These are phyloP conservation scores for Augochlora pura DNA, from an alignment of 1,140 invertebrate species.

Conservation along the genomic window DNA sequence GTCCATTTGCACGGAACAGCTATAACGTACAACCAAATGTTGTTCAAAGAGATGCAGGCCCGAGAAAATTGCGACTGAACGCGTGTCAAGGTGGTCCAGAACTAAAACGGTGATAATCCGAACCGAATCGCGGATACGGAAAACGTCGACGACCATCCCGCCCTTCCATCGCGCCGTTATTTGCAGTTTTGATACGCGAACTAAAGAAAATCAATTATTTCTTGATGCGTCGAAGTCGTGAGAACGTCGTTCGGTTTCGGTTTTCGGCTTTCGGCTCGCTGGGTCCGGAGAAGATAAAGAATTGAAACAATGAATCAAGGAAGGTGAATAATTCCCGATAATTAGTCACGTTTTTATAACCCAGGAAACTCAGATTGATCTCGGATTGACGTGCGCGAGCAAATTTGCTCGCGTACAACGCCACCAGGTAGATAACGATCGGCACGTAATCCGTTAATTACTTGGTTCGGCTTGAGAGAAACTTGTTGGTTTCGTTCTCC, in stretches of 20 bases:
- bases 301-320: not conserved
- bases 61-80: conserved; percentile 25
- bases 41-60: not conserved
- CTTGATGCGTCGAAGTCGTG: not conserved
- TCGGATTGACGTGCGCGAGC: conserved; percentile 1
- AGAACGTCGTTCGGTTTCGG: not conserved
- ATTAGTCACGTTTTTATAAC: conserved; percentile 17
- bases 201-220: not conserved
- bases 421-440: conserved; percentile 13
- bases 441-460: not conserved
- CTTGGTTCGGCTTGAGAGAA: not conserved
- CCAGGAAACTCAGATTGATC: conserved; percentile 18
- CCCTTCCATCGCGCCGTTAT: not conserved
- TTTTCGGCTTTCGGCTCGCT: too few species aligned
- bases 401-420: conserved; percentile 1
- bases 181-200: not conserved
- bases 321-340: not conserved
- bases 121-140: conserved; percentile 13
- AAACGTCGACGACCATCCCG: not conserved
- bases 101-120: conserved; percentile 19
- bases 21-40: not conserved
- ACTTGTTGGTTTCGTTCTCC: not conserved
- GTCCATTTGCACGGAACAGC: too few species aligned
- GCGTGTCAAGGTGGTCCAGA: conserved; percentile 56
- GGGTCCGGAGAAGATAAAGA: not conserved